A percentile compares a stretch with the other conserved stretches of the same genome.
phyloP scores from a whole-genome alignment of 1,140 invertebrate species.

The Rhizoglyphus robini region DNA sequence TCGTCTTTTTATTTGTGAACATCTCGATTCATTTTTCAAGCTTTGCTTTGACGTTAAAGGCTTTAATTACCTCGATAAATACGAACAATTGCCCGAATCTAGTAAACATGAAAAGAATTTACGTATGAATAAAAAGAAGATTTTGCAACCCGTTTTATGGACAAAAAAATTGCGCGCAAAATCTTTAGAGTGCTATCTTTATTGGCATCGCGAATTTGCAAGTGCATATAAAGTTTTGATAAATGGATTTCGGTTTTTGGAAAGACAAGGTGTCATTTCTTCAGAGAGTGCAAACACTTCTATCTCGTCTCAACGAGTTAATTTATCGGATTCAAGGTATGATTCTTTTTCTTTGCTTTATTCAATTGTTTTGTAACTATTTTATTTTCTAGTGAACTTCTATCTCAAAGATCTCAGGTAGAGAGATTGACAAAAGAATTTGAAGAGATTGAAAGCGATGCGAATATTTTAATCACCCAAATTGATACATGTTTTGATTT shows the following conservation, averaged over 20 bases:
- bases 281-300: background rate
- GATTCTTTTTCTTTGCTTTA: no score
- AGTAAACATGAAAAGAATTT: background rate
- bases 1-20: conserved; percentile 37
- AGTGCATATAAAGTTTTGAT: conserved; percentile 38
- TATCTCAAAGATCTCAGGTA: conserved; percentile 28
- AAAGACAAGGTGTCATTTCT: conserved; percentile 31
- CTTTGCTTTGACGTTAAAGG: conserved; percentile 35
- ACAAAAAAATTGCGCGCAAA: conserved; percentile 37
- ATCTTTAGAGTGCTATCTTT: conserved; percentile 36
- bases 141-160: conserved; percentile 37
- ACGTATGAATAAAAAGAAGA: background rate
- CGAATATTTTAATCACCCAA: conserved; percentile 28
- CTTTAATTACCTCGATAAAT: background rate
- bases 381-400: conserved; percentile 20
- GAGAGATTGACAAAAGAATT: conserved; percentile 22
- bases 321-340: conserved; percentile 24
- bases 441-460: conserved; percentile 21
- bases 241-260: conserved; percentile 33
- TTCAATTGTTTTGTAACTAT: no score
- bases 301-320: conserved; percentile 30
- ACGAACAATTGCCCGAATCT: background rate
- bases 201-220: conserved; percentile 41
- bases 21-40: conserved; percentile 40
- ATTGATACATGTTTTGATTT: conserved; percentile 35